These are phyloP conservation scores for Petrocephalus microphthalmus DNA, from an alignment of 2,113 vertebrate species.

Conservation along the genomic window DNA sequence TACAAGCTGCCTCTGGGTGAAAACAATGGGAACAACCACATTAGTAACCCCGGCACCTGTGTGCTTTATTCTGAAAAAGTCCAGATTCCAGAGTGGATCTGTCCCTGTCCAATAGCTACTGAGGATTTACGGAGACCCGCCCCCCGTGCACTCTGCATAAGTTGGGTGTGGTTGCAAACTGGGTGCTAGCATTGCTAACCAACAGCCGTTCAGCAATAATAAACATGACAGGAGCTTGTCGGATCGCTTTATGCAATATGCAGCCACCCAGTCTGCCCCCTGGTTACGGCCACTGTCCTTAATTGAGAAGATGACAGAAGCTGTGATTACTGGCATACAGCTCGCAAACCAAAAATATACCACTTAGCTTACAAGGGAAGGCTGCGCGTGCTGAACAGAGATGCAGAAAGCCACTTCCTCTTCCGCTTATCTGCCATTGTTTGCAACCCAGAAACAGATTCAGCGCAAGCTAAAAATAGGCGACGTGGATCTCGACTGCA, in stretches of 20 bases:
- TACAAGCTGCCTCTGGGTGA: not conserved
- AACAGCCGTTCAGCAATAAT: not conserved
- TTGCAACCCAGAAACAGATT: slow-evolving; percentile 20
- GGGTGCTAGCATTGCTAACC: not conserved
- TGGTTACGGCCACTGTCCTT: not conserved
- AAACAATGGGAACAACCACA: not conserved
- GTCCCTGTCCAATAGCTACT: not conserved
- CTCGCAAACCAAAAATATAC: slow-evolving; percentile 15
- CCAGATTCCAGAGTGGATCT: not conserved
- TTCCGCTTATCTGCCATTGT: slow-evolving; percentile 19
- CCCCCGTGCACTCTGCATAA: not conserved
- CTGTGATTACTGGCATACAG: not conserved
- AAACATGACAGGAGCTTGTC: not conserved
- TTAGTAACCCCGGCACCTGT: not conserved
- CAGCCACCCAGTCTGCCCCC: no score
- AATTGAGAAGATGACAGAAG: not conserved
- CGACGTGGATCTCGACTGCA: not conserved
- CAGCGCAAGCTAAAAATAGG: slow-evolving; percentile 16
- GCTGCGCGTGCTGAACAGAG: not conserved
- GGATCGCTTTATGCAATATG: not conserved
- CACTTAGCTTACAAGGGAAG: not conserved
- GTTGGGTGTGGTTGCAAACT: not conserved
- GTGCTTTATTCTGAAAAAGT: not conserved
- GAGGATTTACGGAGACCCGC: not conserved
- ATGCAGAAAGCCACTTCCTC: slow-evolving; percentile 21